These are phyloP conservation scores for Drosophila novamexicana DNA, from an alignment of 1,140 invertebrate genomes.

Conservation along the genomic window DNA sequence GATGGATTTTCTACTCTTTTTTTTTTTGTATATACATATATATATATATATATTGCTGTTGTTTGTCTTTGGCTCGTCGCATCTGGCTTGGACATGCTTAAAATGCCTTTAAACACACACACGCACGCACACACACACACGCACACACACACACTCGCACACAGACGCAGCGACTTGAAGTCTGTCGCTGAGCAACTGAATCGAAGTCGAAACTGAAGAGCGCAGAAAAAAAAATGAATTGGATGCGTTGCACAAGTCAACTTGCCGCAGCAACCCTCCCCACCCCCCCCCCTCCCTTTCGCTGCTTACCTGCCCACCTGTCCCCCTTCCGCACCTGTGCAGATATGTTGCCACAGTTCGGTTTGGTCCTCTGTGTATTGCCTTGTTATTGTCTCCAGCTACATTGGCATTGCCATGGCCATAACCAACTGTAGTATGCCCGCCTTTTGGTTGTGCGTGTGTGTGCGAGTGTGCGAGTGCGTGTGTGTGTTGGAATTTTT, in stretches of 20 bases:
- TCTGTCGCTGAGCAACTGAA: conserved; percentile 64
- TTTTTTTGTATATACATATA: conserved; percentile 14
- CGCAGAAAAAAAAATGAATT: conserved; percentile 60
- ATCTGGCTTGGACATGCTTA: conserved; percentile 75
- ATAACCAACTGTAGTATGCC: conserved; percentile 43
- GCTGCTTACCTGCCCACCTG: conserved; percentile 11
- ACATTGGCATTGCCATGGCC: conserved; percentile 49
- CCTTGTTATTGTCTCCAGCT: conserved; percentile 73
- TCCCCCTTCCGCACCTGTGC: conserved; percentile 11
- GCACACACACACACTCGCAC: conserved; percentile 23
- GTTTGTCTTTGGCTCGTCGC: conserved; percentile 63
- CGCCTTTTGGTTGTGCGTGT: conserved; percentile 26
- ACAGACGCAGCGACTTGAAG: conserved; percentile 24
- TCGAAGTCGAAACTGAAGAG: conserved; percentile 64
- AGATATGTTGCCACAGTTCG: conserved; percentile 37
- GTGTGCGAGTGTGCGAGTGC: conserved; percentile 1
- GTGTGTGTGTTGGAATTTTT: conserved; percentile 70
- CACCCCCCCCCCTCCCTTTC: conserved; percentile 11
- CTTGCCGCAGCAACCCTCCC: conserved; percentile 12
- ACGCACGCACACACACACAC: conserved; percentile 26
- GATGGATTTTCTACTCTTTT: conserved; percentile 81
- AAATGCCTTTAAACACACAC: conserved; percentile 70
- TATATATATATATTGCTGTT: conserved; percentile 7
- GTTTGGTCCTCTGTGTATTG: conserved; percentile 79
- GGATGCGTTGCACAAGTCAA: conserved; percentile 78